These are phyloP conservation scores for Hipposideros armiger DNA, from an alignment of 2,113 vertebrate species.

Conservation along the genomic window DNA sequence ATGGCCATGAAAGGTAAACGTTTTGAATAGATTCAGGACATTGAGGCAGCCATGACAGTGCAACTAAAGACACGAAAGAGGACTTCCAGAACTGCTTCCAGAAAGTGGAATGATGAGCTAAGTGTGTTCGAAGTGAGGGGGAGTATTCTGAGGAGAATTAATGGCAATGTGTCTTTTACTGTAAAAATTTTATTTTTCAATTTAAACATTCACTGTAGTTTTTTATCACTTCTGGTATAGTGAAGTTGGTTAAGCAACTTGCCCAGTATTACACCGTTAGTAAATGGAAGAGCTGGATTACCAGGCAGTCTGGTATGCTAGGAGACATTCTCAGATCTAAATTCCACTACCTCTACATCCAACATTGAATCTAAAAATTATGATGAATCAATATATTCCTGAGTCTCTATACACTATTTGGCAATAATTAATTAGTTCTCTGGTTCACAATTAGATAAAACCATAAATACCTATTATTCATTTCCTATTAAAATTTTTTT, in stretches of 20 bases:
- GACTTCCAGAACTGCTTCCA: too few relatives aligned
- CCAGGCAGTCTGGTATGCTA: not conserved
- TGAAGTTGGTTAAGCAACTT: slow-evolving; percentile 24
- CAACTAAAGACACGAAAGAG: too few relatives aligned
- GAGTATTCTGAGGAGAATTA: too few relatives aligned
- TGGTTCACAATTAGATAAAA: slow-evolving; percentile 49
- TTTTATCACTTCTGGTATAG: not conserved
- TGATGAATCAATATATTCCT: slow-evolving; percentile 16
- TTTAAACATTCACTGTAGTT: too few relatives aligned
- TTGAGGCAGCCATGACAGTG: too few relatives aligned
- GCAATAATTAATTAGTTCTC: slow-evolving; percentile 17
- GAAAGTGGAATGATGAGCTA: too few relatives aligned
- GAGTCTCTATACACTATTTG: not conserved
- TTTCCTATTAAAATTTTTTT: slow-evolving; percentile 14
- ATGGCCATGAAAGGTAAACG: too few relatives aligned
- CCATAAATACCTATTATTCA: not conserved
- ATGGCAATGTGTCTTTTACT: too few relatives aligned
- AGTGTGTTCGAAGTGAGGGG: too few relatives aligned
- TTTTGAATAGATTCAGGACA: too few relatives aligned
- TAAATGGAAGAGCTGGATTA: not conserved
- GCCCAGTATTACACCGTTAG: not conserved
- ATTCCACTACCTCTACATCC: not conserved
- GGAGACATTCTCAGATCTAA: not conserved
- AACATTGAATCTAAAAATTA: not conserved
- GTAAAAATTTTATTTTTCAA: too few relatives aligned